Percentiles rank a stretch among this genome's conserved stretches.
These are phyloP conservation scores for Aphelinus atriplicis DNA, from an alignment of 1,140 invertebrate genomes.

Conservation along the genomic window DNA sequence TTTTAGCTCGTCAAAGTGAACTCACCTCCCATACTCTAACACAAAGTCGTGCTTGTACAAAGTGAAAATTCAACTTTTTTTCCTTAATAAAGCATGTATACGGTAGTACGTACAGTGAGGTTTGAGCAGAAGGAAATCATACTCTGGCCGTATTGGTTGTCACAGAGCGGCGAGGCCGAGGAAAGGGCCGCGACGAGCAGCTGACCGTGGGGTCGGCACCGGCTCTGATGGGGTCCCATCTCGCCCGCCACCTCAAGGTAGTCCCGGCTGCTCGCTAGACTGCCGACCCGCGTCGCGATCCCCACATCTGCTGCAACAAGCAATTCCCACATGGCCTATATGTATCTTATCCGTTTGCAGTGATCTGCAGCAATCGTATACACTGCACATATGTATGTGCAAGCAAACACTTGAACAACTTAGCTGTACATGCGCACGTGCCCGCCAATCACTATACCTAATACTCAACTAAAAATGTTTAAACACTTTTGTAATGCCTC, in stretches of 20 bases:
- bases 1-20: too few species aligned
- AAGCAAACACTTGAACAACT: too few species aligned
- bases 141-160: slow-evolving; percentile 55
- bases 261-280: slow-evolving; percentile 57
- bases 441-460: too few species aligned
- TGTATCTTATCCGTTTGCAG: not conserved
- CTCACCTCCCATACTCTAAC: too few species aligned
- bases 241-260: slow-evolving; percentile 51
- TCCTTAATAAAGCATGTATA: too few species aligned
- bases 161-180: slow-evolving; percentile 44
- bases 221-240: slow-evolving; percentile 25
- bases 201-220: not conserved
- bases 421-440: too few species aligned
- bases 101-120: slow-evolving; percentile 36
- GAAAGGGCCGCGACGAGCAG: not conserved
- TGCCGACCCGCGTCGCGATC: slow-evolving; percentile 55
- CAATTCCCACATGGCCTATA: not conserved
- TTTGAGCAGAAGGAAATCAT: slow-evolving; percentile 60
- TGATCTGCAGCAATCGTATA: too few species aligned
- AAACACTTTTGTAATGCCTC: too few species aligned
- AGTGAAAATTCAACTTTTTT: too few species aligned
- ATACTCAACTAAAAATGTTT: too few species aligned
- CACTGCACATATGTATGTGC: too few species aligned
- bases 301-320: slow-evolving; percentile 47
- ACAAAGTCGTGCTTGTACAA: too few species aligned